Evolutionary conservation across 2,113 vertebrate genomes (phyloP), one percentile per base, ranked within the genome.

Genomic region (Myocastor coypus): DNA sequence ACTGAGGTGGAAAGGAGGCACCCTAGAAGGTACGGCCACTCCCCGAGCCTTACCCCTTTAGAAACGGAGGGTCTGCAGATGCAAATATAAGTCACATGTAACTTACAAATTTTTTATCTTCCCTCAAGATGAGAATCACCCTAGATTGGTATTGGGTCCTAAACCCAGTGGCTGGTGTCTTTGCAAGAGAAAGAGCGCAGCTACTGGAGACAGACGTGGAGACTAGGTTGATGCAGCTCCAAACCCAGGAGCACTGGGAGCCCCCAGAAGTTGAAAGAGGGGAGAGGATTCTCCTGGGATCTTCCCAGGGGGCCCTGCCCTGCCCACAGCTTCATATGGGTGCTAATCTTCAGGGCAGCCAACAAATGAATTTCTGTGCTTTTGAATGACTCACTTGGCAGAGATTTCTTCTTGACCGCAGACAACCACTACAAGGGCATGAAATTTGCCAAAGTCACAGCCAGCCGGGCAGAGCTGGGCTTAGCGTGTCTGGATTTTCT

Each of bases 211-310:
- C 11, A 4, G 34, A 46, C n/a, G 20, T 20, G n/a, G 71, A 69
- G 24, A 13, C 1, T 7, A 9, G 37, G 40, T 20, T 0, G 5
- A 16, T 1, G 5, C 0, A 16, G 61, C 59, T 9, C 26, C 22
- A 28, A 61, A 28, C 42, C 32, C 12, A 59, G 30, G 71, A 50
- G 59, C 0, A 26, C 26, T 50, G 20, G 28, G 17, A 10, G 5
- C 7, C 32, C 1, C 71, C 20, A 30, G 55, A 52, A 32, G 55
- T 59, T 59, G 34, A 22, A 3, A 34, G 22, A 87, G 61, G 26
- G 13, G 14, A 12, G 30, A 57, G 75, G 13, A 2, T 6, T 40
- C 40, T 71, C 9, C 26, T 5, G 0, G 13, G 0, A 52, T 19
- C 50, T n/a, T 26, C 37, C 0, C 1, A 55, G n/a, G 84, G 28